Conservation (phyloP, 2,888 invertebrate genomes). For the Lottia gigantea region DNA sequence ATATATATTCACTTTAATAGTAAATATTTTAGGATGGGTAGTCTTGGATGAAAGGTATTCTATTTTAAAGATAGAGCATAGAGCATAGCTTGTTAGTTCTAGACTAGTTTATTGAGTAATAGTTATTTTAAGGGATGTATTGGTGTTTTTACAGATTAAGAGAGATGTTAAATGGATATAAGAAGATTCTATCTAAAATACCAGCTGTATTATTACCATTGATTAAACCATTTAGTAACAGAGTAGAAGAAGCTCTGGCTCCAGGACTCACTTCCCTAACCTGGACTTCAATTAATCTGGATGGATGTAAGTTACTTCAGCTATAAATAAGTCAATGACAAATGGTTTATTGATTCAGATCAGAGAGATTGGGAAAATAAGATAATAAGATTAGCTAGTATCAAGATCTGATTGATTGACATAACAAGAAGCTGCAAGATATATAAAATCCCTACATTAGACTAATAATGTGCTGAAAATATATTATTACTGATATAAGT, state of each 20-base stretch:
- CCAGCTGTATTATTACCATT: constrained; percentile 88
- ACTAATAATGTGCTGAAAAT: too few species aligned
- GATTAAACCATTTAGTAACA: constrained; percentile 87
- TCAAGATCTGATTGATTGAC: too few species aligned
- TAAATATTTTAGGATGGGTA: background rate
- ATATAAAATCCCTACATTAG: too few species aligned
- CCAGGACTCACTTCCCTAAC: constrained; percentile 85
- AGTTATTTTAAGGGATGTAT: background rate
- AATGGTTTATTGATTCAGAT: too few species aligned
- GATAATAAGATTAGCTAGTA: too few species aligned
- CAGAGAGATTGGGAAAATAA: too few species aligned
- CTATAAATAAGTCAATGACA: background rate
- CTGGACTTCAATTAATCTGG: constrained; percentile 77
- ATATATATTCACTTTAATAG: background rate
- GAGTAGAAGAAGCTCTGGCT: constrained; percentile 83
- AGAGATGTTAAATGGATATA: constrained; percentile 67
- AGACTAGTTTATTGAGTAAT: background rate
- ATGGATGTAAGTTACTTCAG: constrained; percentile 78
- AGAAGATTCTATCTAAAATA: constrained; percentile 59
- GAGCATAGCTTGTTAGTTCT: background rate
- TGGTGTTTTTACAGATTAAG: constrained; percentile 49
- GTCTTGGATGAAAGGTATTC: background rate
- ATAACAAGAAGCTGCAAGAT: too few species aligned
- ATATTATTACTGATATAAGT: too few species aligned
- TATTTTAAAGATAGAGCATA: too few species aligned